phyloP scores from a whole-genome alignment of 2,113 vertebrate species.

The Misgurnus anguillicaudatus region DNA sequence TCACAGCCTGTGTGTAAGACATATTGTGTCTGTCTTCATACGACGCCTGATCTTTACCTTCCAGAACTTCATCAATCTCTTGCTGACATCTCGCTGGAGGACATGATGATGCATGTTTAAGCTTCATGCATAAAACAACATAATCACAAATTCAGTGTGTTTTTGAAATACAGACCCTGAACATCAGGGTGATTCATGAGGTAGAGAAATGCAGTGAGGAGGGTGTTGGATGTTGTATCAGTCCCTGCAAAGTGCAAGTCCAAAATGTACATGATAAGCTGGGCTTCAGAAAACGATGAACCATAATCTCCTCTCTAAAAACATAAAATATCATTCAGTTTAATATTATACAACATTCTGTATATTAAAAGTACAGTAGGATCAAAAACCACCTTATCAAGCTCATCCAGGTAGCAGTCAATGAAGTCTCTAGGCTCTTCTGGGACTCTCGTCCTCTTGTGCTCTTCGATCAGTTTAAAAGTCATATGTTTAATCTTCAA shows the following conservation, averaged over 20 bases:
- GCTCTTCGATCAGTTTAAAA: constrained; percentile 45
- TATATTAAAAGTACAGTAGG: too few species aligned
- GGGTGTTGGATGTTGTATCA: constrained; percentile 59
- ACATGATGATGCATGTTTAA: not conserved
- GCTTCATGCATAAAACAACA: not conserved
- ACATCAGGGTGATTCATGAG: constrained; percentile 57
- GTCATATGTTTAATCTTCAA: constrained; percentile 28
- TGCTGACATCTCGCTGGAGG: constrained; percentile 49
- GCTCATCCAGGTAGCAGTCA: constrained; percentile 65
- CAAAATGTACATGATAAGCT: constrained; percentile 32
- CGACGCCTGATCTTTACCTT: constrained; percentile 36
- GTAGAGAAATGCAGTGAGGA: constrained; percentile 54
- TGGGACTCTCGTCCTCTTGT: constrained; percentile 47
- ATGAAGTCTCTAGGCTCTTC: constrained; percentile 56
- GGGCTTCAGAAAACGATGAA: constrained; percentile 42
- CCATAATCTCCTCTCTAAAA: constrained; percentile 30
- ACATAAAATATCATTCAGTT: not conserved
- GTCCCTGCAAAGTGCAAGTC: constrained; percentile 56
- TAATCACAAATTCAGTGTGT: not conserved
- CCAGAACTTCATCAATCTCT: constrained; percentile 61
- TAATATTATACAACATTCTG: too few species aligned
- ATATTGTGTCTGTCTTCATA: constrained; percentile 61
- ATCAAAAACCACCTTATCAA: constrained; percentile 50
- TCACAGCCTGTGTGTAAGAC: constrained; percentile 60
- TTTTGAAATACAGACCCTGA: constrained; percentile 50